phyloP scores from a whole-genome alignment of 1,140 invertebrate genomes.

The Drosophila nikananu region DNA sequence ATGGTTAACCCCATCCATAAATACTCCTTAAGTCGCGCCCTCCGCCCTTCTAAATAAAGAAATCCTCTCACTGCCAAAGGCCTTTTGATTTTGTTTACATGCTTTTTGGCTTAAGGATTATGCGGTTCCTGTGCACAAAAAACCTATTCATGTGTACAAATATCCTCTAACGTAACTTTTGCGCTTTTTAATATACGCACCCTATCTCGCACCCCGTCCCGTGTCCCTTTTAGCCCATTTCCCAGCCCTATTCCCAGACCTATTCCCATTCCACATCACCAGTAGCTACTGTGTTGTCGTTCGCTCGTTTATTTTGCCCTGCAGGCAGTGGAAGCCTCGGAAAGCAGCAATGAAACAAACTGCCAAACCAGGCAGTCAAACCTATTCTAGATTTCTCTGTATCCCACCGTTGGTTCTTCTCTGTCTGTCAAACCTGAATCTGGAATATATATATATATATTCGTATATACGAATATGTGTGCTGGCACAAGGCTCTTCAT shows the following conservation, averaged over 20 bases:
- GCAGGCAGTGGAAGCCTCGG: slow-evolving; percentile 56
- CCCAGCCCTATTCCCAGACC: background rate
- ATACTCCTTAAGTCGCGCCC: slow-evolving; percentile 8
- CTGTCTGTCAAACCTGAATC: slow-evolving; percentile 15
- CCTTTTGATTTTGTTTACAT: slow-evolving; percentile 54
- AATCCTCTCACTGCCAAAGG: slow-evolving; percentile 37
- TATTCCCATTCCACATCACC: background rate
- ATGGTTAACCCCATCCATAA: slow-evolving; percentile 4
- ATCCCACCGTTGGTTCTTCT: slow-evolving; percentile 5
- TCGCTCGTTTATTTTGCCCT: slow-evolving; percentile 49
- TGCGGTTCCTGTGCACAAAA: slow-evolving; percentile 35
- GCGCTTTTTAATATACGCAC: slow-evolving; percentile 69
- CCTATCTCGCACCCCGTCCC: slow-evolving; percentile 10
- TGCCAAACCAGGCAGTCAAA: slow-evolving; percentile 44
- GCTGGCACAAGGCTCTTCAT: slow-evolving; percentile 21
- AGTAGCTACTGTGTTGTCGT: slow-evolving; percentile 32
- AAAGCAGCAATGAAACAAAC: slow-evolving; percentile 53
- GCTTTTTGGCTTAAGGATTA: slow-evolving; percentile 65
- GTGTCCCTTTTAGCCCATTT: background rate
- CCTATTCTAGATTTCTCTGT: slow-evolving; percentile 8
- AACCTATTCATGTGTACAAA: slow-evolving; percentile 63
- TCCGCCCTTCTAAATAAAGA: slow-evolving; percentile 13
- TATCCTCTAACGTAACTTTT: slow-evolving; percentile 70
- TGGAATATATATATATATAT: background rate
- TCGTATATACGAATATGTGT: background rate